A percentile compares a stretch with the other conserved stretches of the same genome.
Evolutionary conservation across 2,113 vertebrate genomes (phyloP).

Genomic region (Perca schrenkii): DNA sequence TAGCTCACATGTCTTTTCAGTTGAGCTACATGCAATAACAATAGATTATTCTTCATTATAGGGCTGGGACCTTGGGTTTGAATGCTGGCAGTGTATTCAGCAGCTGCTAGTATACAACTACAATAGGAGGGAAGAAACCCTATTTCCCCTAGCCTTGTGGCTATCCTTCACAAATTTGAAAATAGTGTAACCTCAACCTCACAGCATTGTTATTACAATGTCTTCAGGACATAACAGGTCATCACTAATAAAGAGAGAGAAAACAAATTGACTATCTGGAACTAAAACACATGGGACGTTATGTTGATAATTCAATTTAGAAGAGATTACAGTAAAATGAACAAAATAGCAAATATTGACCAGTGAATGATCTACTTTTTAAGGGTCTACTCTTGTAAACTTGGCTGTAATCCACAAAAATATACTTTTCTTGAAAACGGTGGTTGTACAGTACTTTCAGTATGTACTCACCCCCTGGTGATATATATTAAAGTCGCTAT

Average conservation of each 20-base stretch:
- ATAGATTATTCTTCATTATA: conserved; percentile 53
- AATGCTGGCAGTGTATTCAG: conserved; percentile 83
- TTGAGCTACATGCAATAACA: conserved; percentile 56
- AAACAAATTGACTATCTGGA: conserved; percentile 76
- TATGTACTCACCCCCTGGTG: conserved; percentile 93
- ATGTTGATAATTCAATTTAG: conserved; percentile 89
- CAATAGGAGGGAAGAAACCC: conserved; percentile 62
- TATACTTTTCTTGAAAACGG: conserved; percentile 95
- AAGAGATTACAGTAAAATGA: conserved; percentile 94
- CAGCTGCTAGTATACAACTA: conserved; percentile 76
- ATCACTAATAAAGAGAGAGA: conserved; percentile 90
- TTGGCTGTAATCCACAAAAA: conserved; percentile 99
- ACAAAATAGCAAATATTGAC: conserved; percentile 97
- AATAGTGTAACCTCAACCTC: conserved; percentile 88
- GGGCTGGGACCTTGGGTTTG: conserved; percentile 73
- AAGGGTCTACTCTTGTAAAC: conserved; percentile 95
- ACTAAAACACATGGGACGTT: conserved; percentile 85
- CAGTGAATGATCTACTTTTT: conserved; percentile 95
- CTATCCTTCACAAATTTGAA: conserved; percentile 81
- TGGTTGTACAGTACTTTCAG: conserved; percentile 91
- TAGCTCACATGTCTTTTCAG: conserved; percentile 59
- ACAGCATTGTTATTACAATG: conserved; percentile 91
- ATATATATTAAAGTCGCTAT: conserved; percentile 98
- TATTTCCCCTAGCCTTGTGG: conserved; percentile 72
- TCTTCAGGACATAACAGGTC: conserved; percentile 90